Percentiles rank a stretch among this genome's conserved stretches.
Evolutionary conservation across 1,140 invertebrate species (phyloP).

Genomic region (Olivierus martensii): DNA sequence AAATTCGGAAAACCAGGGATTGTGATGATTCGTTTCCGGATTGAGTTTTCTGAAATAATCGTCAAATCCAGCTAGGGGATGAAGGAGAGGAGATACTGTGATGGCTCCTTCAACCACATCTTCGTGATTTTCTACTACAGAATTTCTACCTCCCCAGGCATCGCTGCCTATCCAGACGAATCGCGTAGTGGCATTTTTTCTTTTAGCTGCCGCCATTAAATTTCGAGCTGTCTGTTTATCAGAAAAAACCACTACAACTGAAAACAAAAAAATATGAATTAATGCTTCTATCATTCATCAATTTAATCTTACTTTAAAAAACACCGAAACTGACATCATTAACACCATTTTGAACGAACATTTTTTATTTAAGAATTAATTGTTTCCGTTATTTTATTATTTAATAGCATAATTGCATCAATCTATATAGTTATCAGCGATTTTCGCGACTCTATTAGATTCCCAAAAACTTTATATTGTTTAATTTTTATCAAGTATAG

Average conservation of each 20-base stretch:
- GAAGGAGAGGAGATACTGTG: conserved; percentile 38
- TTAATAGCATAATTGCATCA: too few relatives aligned
- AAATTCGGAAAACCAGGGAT: conserved; percentile 47
- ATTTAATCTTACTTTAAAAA: too few relatives aligned
- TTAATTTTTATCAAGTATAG: too few relatives aligned
- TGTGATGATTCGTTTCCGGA: conserved; percentile 23
- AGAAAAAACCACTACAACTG: conserved; percentile 42
- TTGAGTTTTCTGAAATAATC: conserved; percentile 36
- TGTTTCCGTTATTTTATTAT: too few relatives aligned
- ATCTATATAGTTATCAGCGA: too few relatives aligned
- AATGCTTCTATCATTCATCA: too few relatives aligned
- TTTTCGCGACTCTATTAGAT: too few relatives aligned
- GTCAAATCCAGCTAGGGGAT: conserved; percentile 36
- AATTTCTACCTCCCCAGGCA: conserved; percentile 34
- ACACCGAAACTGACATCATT: too few relatives aligned
- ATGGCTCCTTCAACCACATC: conserved; percentile 38
- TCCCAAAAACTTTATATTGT: too few relatives aligned
- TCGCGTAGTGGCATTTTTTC: conserved; percentile 23
- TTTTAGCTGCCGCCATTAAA: conserved; percentile 34
- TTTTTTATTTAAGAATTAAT: too few relatives aligned
- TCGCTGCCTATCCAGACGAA: conserved; percentile 43
- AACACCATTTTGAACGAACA: too few relatives aligned
- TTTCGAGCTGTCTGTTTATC: conserved; percentile 35
- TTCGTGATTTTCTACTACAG: conserved; percentile 26
- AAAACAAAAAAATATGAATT: conserved; percentile 2